A percentile compares a stretch with the other conserved stretches of the same genome.
phyloP scores from a whole-genome alignment of 2,113 vertebrate species.

The Chamaetylas fuelleborni region DNA sequence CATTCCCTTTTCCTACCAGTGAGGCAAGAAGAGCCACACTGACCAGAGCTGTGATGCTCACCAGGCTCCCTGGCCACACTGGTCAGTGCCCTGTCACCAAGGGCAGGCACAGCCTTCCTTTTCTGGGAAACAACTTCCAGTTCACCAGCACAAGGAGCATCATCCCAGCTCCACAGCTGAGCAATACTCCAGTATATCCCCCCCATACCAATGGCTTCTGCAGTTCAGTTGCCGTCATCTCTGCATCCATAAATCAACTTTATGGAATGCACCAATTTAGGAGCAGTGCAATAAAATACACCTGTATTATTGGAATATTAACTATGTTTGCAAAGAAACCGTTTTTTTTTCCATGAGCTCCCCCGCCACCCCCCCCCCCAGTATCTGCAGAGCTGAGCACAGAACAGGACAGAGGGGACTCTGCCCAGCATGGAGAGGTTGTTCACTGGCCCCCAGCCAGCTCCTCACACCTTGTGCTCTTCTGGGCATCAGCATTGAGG shows the following conservation, averaged over 20 bases:
- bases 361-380: neutral
- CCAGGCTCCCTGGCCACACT: accelerated
- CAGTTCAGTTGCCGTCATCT: neutral
- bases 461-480: accelerated
- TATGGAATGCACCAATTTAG: neutral
- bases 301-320: neutral
- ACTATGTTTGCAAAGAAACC: neutral
- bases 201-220: neutral
- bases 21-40: neutral
- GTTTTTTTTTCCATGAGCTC: neutral
- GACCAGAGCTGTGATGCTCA: neutral
- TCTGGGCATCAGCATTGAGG: neutral
- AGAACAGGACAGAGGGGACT: neutral
- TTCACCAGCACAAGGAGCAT: accelerated
- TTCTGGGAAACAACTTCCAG: neutral
- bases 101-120: accelerated
- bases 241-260: neutral
- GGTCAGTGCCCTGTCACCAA: accelerated
- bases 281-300: neutral
- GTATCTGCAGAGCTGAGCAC: neutral
- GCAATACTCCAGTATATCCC: neutral
- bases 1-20: neutral
- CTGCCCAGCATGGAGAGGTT: neutral
- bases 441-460: neutral
- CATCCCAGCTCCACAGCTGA: neutral